A percentile compares a stretch with the other conserved stretches of the same genome.
Evolutionary conservation across 2,113 vertebrate genomes (phyloP).

Genomic region (Gopherus evgoodei): DNA sequence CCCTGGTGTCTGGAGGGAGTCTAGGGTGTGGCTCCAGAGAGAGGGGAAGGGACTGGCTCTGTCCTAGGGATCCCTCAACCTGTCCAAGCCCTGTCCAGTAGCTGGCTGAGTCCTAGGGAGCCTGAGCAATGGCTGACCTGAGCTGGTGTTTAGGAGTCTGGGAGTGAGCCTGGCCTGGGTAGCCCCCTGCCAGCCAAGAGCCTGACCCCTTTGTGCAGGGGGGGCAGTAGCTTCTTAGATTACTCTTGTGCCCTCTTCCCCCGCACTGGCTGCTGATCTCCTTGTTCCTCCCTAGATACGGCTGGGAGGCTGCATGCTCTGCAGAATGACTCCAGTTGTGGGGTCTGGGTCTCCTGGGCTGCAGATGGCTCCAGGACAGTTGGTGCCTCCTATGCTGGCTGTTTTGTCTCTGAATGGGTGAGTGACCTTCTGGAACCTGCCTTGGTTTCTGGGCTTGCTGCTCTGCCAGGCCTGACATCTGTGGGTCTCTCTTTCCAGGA

Average conservation of each 20-base stretch:
- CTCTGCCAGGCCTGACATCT: neutral
- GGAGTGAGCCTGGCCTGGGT: neutral
- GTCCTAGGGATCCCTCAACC: too few relatives aligned
- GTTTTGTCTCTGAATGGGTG: conserved; percentile 65
- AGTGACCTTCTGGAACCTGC: neutral
- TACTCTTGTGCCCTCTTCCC: rapidly evolving
- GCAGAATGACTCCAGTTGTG: conserved; percentile 65
- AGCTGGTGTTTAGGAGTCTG: neutral
- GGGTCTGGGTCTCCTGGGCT: neutral
- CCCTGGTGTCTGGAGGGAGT: rapidly evolving
- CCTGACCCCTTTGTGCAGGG: neutral
- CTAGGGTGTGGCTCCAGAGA: neutral
- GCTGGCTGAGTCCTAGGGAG: neutral
- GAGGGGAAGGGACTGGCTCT: neutral
- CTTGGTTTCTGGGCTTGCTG: neutral
- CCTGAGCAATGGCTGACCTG: neutral
- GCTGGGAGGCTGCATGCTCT: conserved; percentile 32
- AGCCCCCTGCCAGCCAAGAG: neutral
- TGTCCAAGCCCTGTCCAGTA: neutral
- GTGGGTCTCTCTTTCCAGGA: conserved; percentile 3
- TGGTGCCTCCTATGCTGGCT: conserved; percentile 45
- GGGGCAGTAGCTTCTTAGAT: neutral
- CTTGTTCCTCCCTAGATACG: conserved; percentile 24
- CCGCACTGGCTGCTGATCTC: rapidly evolving
- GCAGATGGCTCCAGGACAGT: conserved; percentile 5